Evolutionary conservation across 2,888 invertebrate species (phyloP), one percentile per base, ranked within the genome.

Genomic region (Pogonocherus hispidulus): DNA sequence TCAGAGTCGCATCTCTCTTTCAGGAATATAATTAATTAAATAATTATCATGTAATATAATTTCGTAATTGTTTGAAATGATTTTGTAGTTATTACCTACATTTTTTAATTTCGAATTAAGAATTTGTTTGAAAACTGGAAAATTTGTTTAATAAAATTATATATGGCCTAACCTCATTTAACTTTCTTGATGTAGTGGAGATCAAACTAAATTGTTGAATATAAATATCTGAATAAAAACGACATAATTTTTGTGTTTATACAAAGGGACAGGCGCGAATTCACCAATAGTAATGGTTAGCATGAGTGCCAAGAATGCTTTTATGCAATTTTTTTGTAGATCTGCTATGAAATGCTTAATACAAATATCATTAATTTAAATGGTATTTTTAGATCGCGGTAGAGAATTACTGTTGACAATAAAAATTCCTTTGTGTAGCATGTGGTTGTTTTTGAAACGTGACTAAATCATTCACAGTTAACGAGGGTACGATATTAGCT

Each of bases 301-400:
- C n/a, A 46, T 32, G 20, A 32, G 27, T 59, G 59, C 59, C 59
- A 59, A 59, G 59, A 59, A 59, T 59, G 59, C 59, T 59, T 59
- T 59, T 59, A 59, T 59, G 59, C 47, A 47, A 59, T 59, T 59
- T 59, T 52, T 59, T 47, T 6, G 59, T 9, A 20, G 47, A 57
- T 59, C 41, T 59, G 59, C 47, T 32, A 47, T 49, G 27, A 35
- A 47, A 22, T 19, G 44, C 35, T 59, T 46, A 47, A 59, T 49
- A 59, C 47, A 59, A 59, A 59, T 32, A 41, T 47, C 59, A 59
- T 59, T 47, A 32, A 47, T 49, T 47, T 32, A 59, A 47, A 6
- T 27, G n/a, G n/a, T 59, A 59, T 59, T 47, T 59, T 59, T 59
- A 59, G 59, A 47, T 20, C 4, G 18, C 27, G 19, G 18, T 22